A percentile compares a stretch with the other conserved stretches of the same genome.
Conservation (phyloP, 2,797 vertebrate species). For the Notamacropus eugenii region DNA sequence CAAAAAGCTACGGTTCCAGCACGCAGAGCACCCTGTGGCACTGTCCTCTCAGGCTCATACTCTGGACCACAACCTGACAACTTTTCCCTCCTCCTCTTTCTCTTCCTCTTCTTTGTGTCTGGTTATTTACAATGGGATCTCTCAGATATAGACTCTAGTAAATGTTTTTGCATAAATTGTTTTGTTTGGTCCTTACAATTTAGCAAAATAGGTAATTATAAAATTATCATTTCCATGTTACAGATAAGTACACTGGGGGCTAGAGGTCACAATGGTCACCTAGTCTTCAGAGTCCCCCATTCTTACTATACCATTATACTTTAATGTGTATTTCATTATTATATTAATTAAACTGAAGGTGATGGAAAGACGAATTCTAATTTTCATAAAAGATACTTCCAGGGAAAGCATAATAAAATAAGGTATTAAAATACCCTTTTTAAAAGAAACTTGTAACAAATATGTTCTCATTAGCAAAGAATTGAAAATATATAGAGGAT, state of each 20-base stretch:
- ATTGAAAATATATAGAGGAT: slow-evolving; percentile 7
- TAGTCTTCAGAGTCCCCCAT: not conserved
- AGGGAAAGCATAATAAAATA: slow-evolving; percentile 44
- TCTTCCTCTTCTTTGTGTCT: too few species aligned
- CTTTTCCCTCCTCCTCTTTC: not conserved
- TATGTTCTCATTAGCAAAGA: not conserved
- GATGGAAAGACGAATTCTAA: not conserved
- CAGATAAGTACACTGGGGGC: not conserved
- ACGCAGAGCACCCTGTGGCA: not conserved
- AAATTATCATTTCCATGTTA: not conserved
- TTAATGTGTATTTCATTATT: slow-evolving; percentile 35
- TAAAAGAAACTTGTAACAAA: slow-evolving; percentile 8
- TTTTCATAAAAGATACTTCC: slow-evolving; percentile 18
- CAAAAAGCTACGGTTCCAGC: not conserved
- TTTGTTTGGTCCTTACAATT: not conserved
- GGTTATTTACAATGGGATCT: not conserved
- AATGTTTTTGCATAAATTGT: not conserved
- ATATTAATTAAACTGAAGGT: slow-evolving; percentile 24
- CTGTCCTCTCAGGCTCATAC: too few species aligned
- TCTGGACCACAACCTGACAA: not conserved
- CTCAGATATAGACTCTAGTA: not conserved
- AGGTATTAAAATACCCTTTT: slow-evolving; percentile 23
- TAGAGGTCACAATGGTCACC: not conserved
- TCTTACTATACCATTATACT: not conserved
- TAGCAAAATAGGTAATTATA: not conserved